phyloP scores from a whole-genome alignment of 2,113 vertebrate genomes.

The Apteryx owenii region DNA sequence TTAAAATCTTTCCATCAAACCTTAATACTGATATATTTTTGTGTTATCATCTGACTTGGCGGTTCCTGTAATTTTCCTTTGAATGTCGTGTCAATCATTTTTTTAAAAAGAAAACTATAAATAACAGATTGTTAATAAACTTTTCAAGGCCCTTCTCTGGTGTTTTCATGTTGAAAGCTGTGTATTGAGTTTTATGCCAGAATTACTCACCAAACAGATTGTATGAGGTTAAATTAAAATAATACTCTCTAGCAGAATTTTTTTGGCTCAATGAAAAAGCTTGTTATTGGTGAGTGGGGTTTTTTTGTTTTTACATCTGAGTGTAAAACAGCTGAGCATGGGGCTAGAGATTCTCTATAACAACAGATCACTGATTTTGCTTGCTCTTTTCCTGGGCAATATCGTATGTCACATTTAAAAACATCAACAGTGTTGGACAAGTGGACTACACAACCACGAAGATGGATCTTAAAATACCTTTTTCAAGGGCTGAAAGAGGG shows the following conservation, averaged over 20 bases:
- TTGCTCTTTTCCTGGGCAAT: not conserved
- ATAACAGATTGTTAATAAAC: slow-evolving; percentile 67
- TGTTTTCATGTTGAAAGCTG: slow-evolving; percentile 54
- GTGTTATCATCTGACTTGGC: not conserved
- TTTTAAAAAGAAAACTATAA: slow-evolving; percentile 20
- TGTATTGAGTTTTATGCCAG: slow-evolving; percentile 29
- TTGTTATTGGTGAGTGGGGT: not conserved
- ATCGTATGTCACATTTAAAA: not conserved
- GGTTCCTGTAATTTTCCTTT: slow-evolving; percentile 42
- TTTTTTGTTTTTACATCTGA: not conserved
- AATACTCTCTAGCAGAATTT: not conserved
- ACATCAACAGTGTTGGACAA: not conserved
- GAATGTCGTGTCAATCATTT: slow-evolving; percentile 40
- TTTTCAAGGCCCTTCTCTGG: slow-evolving; percentile 40
- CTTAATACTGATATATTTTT: not conserved
- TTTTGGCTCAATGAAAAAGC: not conserved
- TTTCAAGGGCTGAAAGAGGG: not conserved
- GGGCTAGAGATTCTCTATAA: not conserved
- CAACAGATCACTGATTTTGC: not conserved
- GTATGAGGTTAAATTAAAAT: slow-evolving; percentile 50
- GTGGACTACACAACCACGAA: not conserved
- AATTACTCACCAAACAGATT: slow-evolving; percentile 59
- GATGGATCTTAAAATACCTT: not conserved
- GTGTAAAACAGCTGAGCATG: not conserved
- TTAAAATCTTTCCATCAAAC: slow-evolving; percentile 19